Base-by-base conservation (phyloP, 1,140 invertebrate genomes). In the Caenorhabditis remanei region DNA sequence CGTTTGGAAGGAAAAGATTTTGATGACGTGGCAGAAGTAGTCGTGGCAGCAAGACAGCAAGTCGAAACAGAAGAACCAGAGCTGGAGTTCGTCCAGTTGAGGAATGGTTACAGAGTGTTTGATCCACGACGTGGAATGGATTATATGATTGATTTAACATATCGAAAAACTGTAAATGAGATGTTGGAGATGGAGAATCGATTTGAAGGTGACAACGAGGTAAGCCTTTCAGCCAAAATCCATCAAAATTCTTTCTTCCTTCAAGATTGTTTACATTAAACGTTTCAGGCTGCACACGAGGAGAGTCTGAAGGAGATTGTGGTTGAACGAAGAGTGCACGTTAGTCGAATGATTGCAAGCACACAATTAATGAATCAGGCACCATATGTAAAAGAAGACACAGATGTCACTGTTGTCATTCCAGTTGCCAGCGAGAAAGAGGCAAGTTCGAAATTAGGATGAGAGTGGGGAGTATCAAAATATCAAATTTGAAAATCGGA, bases 341-440 rank as follows among this genome's bases (percentile, higher is more conserved):
- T 87, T 14, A 87, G 84, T 65, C 90, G 91, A 40, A 89, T 92
- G 41, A 90, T 92, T 58, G 88, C 91, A 32, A 86, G 84, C n/a
- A 92, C 92, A n/a, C 85, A 91, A 58, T 41, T 92, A 40, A 58
- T 92, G 40, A 87, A 92, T 58, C 87, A 92, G 89, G 92, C 93
- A 24, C 91, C 91, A 6, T 92, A 92, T 87, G 91, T 92, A 19
- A 92, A 92, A 82, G 91, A 92, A 86, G 91, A 92, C 75, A 89
- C 90, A 24, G 91, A 92, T 84, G 87, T 93, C 41, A 92, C 91
- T 11, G 83, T 93, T 63, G 90, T 92, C 32, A 88, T 91, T 41
- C 90, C 90, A 19, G 83, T 91, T 14, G 32, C 71, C 65, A 83
- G 65, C 40, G 84, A 85, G 14, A 67, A 50, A 41, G 84, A 85